Base-by-base conservation (phyloP, 2,797 vertebrate genomes). In the Phoxinus dragarum region DNA sequence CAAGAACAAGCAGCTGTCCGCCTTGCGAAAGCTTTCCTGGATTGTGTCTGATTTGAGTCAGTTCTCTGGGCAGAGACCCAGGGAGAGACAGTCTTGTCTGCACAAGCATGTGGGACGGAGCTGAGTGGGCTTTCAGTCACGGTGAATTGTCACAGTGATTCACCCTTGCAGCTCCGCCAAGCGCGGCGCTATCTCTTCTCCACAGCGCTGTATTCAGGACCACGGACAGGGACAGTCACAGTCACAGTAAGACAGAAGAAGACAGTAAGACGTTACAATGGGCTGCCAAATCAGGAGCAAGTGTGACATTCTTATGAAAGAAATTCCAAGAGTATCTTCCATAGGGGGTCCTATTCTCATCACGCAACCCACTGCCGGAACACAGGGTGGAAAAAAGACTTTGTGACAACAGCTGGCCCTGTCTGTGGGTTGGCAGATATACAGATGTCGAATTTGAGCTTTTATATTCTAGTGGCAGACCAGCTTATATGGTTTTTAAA, bases 91-190 rank as follows among this genome's bases (percentile, higher is more conserved):
- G 84, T 52, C 81, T 54, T 82, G 68, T 38, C 77, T 85, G 84
- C 56, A 82, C 59, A 69, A 54, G 81, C 73, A 74, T 73, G 82
- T 77, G 82, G 80, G 79, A 82, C 44, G 64, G 82, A 82, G 44
- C 54, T 59, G 81, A 88, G 77, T 86, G 82, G 82, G 78, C 73
- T 84, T 61, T 85, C 47, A 71, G 73, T 88, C 52, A 85, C 47
- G 56, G 56, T 54, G 80, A 59, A 85, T 85, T 79, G 80, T 85
- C 75, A 77, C 80, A 82, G 52, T 82, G 87, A 89, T 89, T 88
- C 88, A 89, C 52, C 80, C 75, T 79, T 80, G 47, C 67, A 68
- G 80, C 76, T 54, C 56, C 80, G 75, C 80, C 69, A 88, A 89
- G 80, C 71, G 31, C 47, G 47, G 75, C 3, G 38, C 85, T 86